A percentile compares a stretch with the other conserved stretches of the same genome.
Evolutionary conservation across 2,888 invertebrate species (phyloP).

Genomic region (Lasioglossum lativentre): DNA sequence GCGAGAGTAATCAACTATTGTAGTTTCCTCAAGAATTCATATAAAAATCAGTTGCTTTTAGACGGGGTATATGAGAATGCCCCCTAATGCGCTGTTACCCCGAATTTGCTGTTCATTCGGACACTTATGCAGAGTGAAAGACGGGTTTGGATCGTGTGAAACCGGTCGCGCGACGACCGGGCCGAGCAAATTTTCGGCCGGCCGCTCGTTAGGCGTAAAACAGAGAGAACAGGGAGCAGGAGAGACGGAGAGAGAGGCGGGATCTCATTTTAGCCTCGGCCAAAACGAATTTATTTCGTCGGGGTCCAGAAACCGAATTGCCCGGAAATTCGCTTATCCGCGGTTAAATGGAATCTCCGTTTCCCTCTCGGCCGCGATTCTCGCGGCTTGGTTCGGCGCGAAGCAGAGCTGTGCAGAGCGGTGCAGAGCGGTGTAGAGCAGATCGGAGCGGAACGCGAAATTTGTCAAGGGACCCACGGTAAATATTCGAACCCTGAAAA

Average conservation of each 20-base stretch:
- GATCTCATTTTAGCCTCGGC: conserved; percentile 24
- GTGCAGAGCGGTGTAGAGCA: not conserved
- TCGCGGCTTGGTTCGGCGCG: not conserved
- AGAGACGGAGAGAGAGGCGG: not conserved
- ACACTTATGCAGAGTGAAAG: not conserved
- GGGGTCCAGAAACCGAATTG: conserved; percentile 44
- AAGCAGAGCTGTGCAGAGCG: not conserved
- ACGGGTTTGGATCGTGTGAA: not conserved
- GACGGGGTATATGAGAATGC: not conserved
- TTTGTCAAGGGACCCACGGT: conserved; percentile 30
- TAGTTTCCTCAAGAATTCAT: not conserved
- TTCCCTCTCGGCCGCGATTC: conserved; percentile 1
- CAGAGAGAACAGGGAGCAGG: not conserved
- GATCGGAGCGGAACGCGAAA: conserved; percentile 15
- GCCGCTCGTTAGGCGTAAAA: conserved; percentile 34
- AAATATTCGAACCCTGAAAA: conserved; percentile 24
- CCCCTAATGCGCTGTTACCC: not conserved
- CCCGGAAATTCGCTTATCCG: conserved; percentile 51
- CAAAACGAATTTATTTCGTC: conserved; percentile 47
- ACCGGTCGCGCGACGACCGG: not conserved
- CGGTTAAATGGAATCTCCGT: conserved; percentile 51
- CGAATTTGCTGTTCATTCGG: not conserved
- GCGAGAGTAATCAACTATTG: not conserved
- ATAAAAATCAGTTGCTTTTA: conserved; percentile 4
- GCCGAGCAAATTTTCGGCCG: conserved; percentile 26